Evolutionary conservation across 2,797 vertebrate species (phyloP).

Genomic region (Podargus strigoides): DNA sequence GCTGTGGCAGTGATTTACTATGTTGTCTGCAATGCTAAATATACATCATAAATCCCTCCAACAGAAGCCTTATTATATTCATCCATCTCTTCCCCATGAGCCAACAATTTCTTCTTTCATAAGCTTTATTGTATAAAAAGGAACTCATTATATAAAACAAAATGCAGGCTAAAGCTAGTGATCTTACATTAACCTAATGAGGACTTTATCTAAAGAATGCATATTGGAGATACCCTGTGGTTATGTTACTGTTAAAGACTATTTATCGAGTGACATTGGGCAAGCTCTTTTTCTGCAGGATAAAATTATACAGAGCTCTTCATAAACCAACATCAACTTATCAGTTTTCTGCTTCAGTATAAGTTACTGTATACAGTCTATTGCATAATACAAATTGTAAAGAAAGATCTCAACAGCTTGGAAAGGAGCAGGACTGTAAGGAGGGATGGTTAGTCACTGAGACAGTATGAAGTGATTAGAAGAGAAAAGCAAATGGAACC

Average conservation of each 20-base stretch:
- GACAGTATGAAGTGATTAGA: not conserved
- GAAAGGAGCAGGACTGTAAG: accelerated
- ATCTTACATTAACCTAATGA: slow-evolving; percentile 58
- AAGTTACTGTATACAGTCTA: not conserved
- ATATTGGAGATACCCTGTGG: not conserved
- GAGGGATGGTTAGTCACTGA: not conserved
- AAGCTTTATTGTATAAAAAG: slow-evolving; percentile 59
- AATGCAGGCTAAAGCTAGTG: slow-evolving; percentile 44
- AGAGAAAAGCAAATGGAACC: not conserved
- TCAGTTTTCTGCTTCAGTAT: not conserved
- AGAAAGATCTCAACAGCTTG: not conserved
- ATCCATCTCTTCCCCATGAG: slow-evolving; percentile 70
- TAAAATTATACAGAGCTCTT: not conserved
- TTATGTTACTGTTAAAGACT: not conserved
- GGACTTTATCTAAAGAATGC: slow-evolving; percentile 9
- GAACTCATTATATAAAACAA: slow-evolving; percentile 67
- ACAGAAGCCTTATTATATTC: slow-evolving; percentile 71
- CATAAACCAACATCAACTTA: not conserved
- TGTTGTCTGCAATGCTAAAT: slow-evolving; percentile 75
- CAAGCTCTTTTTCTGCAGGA: not conserved
- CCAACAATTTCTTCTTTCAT: slow-evolving; percentile 63
- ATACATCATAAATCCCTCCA: slow-evolving; percentile 78
- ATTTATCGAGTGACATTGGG: slow-evolving; percentile 5
- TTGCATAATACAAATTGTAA: not conserved
- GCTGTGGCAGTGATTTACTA: slow-evolving; percentile 76